These are phyloP conservation scores for Cosmopolites sordidus DNA, from an alignment of 2,888 invertebrate species.

Conservation along the genomic window DNA sequence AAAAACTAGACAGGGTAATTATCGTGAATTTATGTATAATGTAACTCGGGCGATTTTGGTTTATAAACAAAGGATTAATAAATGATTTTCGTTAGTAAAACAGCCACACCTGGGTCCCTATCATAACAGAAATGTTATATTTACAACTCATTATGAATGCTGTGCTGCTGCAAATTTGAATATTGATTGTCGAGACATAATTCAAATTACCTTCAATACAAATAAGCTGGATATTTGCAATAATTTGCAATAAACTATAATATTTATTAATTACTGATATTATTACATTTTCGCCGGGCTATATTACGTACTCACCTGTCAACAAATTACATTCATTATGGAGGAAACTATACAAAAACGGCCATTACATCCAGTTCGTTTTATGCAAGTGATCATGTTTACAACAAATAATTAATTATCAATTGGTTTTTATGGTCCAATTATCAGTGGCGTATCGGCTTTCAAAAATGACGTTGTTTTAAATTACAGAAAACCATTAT, in stretches of 20 bases:
- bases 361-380: not conserved
- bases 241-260: constrained; percentile 27
- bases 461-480: too few relatives aligned
- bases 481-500: too few relatives aligned
- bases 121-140: constrained; percentile 20
- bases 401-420: constrained; percentile 1
- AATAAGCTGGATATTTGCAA: constrained; percentile 26
- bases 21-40: constrained; percentile 9
- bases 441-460: not conserved
- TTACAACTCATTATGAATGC: constrained; percentile 26
- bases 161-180: constrained; percentile 19
- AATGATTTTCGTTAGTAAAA: constrained; percentile 15
- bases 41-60: constrained; percentile 8
- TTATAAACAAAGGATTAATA: constrained; percentile 18
- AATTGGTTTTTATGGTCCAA: constrained; percentile 2
- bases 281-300: constrained; percentile 18
- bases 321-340: not conserved
- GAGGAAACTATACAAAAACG: not conserved
- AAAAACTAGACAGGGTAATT: constrained; percentile 2
- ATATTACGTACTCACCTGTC: constrained; percentile 11
- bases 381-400: not conserved
- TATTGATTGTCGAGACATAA: constrained; percentile 21
- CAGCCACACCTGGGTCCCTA: constrained; percentile 15
- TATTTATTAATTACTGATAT: constrained; percentile 27
- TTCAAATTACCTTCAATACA: constrained; percentile 24